These are phyloP conservation scores for Oostethus manadensis DNA, from an alignment of 2,113 vertebrate species.

Conservation along the genomic window DNA sequence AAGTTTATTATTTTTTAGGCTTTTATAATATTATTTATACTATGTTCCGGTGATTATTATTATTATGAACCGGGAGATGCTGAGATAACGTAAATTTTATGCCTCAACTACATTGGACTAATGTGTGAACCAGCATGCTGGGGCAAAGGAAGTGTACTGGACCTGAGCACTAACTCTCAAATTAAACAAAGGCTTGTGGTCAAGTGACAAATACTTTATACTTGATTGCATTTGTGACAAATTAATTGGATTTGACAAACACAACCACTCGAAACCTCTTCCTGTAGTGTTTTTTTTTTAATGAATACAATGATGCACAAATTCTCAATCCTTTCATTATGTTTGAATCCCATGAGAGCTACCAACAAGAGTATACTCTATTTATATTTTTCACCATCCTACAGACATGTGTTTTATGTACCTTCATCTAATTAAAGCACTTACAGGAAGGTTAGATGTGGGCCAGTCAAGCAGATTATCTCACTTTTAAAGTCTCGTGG, in stretches of 20 bases:
- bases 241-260: background rate
- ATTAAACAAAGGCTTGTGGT: too few relatives aligned
- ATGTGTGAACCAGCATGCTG: too few relatives aligned
- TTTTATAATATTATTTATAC: too few relatives aligned
- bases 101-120: too few relatives aligned
- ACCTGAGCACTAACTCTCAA: too few relatives aligned
- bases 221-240: background rate
- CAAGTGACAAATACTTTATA: background rate
- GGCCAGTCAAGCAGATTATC: too few relatives aligned
- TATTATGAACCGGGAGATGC: too few relatives aligned
- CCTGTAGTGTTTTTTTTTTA: conserved; percentile 28
- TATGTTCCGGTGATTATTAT: too few relatives aligned
- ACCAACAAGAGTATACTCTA: conserved; percentile 21
- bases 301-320: conserved; percentile 26
- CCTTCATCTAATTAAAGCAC: conserved; percentile 30
- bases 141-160: too few relatives aligned
- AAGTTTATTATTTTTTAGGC: too few relatives aligned
- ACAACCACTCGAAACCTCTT: conserved; percentile 8
- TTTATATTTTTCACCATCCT: conserved; percentile 30
- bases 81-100: too few relatives aligned
- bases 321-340: conserved; percentile 34
- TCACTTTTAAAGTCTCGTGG: too few relatives aligned
- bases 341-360: conserved; percentile 23
- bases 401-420: background rate
- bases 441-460: background rate